A percentile compares a stretch with the other conserved stretches of the same genome.
Evolutionary conservation across 2,888 invertebrate species (phyloP).

Genomic region (Ariolimax columbianus): DNA sequence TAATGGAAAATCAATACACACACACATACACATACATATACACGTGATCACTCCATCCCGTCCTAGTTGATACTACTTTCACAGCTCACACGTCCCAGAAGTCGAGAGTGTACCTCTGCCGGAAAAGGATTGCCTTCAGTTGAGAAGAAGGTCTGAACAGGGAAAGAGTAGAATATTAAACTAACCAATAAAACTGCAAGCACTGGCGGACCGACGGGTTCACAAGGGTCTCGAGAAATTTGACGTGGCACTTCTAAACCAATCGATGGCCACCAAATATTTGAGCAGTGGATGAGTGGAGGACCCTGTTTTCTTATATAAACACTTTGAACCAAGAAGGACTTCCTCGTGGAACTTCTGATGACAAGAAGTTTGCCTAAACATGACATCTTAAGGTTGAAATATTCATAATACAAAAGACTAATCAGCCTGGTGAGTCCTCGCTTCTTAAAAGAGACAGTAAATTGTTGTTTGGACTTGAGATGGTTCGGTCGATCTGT

Average conservation of each 20-base stretch:
- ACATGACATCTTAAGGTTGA: not conserved
- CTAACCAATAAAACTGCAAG: not conserved
- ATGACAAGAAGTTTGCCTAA: not conserved
- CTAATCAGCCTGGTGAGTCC: too few relatives aligned
- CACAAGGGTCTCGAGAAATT: not conserved
- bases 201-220: conserved; percentile 6
- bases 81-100: not conserved
- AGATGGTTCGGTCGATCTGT: too few relatives aligned
- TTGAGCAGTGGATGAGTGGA: not conserved
- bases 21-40: too few relatives aligned
- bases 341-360: not conserved
- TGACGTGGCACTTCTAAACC: not conserved
- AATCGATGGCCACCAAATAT: conserved; percentile 32
- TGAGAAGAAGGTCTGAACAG: too few relatives aligned
- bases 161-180: not conserved
- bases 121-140: not conserved
- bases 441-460: too few relatives aligned
- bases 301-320: not conserved
- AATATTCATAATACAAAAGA: too few relatives aligned
- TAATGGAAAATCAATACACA: too few relatives aligned
- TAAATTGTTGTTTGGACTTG: too few relatives aligned
- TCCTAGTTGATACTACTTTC: too few relatives aligned
- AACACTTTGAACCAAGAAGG: not conserved
- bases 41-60: too few relatives aligned
- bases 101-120: not conserved